Conservation (phyloP, 1,140 invertebrate genomes). For the Chlorops oryzae region DNA sequence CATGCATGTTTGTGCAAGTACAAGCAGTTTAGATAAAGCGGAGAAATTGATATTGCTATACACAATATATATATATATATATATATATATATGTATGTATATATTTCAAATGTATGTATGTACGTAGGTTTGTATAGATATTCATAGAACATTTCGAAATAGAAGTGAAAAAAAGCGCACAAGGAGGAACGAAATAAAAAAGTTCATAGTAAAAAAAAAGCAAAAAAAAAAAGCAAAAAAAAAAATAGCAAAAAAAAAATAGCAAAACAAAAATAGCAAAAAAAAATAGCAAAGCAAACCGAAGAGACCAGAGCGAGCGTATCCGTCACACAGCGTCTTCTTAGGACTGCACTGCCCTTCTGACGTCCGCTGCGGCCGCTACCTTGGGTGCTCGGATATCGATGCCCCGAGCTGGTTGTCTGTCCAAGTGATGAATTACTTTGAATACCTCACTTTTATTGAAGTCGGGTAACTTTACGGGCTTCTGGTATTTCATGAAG, state of each 20-base stretch:
- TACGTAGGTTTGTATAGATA: no score
- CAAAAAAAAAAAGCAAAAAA: no score
- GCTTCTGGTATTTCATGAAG: constrained; percentile 72
- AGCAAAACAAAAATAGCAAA: background rate
- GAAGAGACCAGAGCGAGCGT: background rate
- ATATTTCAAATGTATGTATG: no score
- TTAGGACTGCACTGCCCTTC: constrained; percentile 34
- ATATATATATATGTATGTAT: no score
- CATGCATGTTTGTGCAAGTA: no score
- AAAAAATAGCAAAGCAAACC: background rate
- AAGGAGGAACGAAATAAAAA: no score
- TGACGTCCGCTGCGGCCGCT: constrained; percentile 59
- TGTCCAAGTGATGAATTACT: constrained; percentile 66
- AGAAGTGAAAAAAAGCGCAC: no score
- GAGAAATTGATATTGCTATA: no score
- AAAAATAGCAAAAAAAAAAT: background rate
- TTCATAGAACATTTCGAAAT: no score
- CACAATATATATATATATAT: no score
- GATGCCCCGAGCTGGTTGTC: constrained; percentile 58
- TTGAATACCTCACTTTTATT: constrained; percentile 68
- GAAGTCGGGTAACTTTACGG: constrained; percentile 60
- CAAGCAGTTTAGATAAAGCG: no score
- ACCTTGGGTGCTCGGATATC: constrained; percentile 58
- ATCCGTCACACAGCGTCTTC: background rate
- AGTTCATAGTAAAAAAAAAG: no score